phyloP scores from a whole-genome alignment of 2,888 invertebrate genomes.

The Nudaria mundana region DNA sequence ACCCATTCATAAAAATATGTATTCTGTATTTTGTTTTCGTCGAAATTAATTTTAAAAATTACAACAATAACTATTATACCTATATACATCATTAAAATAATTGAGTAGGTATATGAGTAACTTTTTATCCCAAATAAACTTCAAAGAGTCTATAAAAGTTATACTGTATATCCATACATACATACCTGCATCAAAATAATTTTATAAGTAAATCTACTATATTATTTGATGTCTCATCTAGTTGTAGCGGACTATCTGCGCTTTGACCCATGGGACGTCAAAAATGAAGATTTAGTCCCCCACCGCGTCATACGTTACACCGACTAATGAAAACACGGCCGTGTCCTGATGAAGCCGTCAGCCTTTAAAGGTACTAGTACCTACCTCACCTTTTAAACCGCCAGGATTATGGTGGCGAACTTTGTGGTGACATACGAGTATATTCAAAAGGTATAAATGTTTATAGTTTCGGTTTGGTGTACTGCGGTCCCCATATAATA shows the following conservation, averaged over 20 bases:
- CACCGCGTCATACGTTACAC: conserved; percentile 77
- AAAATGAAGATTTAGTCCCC: conserved; percentile 81
- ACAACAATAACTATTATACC: no score
- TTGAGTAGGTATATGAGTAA: no score
- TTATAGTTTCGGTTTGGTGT: not conserved
- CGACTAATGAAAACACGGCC: conserved; percentile 75
- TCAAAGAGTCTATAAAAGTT: no score
- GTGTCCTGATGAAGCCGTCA: conserved; percentile 61
- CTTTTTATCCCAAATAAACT: no score
- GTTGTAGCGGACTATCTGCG: conserved; percentile 17
- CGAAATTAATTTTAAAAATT: no score
- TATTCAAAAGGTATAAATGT: not conserved
- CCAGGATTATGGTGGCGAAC: conserved; percentile 8
- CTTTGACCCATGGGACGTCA: conserved; percentile 73
- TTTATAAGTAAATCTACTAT: not conserved
- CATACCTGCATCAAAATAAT: not conserved
- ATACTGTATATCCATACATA: no score
- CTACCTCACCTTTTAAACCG: conserved; percentile 4
- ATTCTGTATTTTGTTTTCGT: no score
- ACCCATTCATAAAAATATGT: no score
- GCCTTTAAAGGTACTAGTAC: conserved; percentile 21
- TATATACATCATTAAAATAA: no score
- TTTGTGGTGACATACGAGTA: not conserved
- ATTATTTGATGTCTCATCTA: conserved; percentile 46
- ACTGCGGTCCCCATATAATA: not conserved